phyloP scores from a whole-genome alignment of 1,140 invertebrate genomes.

The Drosophila rhopaloa region DNA sequence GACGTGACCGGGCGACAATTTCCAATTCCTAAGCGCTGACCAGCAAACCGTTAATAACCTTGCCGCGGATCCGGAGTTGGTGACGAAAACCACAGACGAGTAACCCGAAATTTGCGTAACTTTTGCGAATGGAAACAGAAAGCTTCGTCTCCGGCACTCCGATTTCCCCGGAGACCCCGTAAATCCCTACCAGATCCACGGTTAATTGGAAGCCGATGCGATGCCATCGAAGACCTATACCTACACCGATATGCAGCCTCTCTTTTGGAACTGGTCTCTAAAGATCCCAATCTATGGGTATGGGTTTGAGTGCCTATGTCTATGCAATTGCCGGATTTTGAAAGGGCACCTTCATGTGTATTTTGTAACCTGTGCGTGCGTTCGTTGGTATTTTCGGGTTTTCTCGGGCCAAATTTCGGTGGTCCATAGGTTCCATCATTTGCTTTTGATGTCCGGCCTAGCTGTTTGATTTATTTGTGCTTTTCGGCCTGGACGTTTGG shows the following conservation, averaged over 20 bases:
- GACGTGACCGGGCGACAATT: constrained; percentile 47
- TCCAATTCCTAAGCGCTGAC: constrained; percentile 50
- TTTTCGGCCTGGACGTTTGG: constrained; percentile 29
- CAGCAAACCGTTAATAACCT: constrained; percentile 75
- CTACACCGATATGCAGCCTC: constrained; percentile 17
- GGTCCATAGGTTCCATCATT: constrained; percentile 14
- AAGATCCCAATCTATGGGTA: constrained; percentile 21
- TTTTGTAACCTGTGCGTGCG: constrained; percentile 29
- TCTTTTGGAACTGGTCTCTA: constrained; percentile 33
- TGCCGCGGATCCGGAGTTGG: constrained; percentile 29
- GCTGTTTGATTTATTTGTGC: constrained; percentile 47
- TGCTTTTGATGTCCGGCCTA: constrained; percentile 15
- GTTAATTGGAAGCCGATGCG: constrained; percentile 58
- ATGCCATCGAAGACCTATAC: constrained; percentile 53
- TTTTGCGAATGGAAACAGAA: constrained; percentile 63
- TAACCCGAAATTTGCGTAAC: constrained; percentile 67
- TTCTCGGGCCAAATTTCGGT: constrained; percentile 7
- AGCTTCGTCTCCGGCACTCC: constrained; percentile 40
- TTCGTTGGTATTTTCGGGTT: constrained; percentile 10
- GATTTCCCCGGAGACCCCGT: constrained; percentile 12
- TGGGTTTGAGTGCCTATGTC: background rate
- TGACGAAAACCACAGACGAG: constrained; percentile 58
- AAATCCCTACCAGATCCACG: constrained; percentile 3
- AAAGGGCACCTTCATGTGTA: constrained; percentile 32
- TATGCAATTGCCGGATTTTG: constrained; percentile 48